phyloP scores from a whole-genome alignment of 2,888 invertebrate species.

The Halictus ligatus region DNA sequence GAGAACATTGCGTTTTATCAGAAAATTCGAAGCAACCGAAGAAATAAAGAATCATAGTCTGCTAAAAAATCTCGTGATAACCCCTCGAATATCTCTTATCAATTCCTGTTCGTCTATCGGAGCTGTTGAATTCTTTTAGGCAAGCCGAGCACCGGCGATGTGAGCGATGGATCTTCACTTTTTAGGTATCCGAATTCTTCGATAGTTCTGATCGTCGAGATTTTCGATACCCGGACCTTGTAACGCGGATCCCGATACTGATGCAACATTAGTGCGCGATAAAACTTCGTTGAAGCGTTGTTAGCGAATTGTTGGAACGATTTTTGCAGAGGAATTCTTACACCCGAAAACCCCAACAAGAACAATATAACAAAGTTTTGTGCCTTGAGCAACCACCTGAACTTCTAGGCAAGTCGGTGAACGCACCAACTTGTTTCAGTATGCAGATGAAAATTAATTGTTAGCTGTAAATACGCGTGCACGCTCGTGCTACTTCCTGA shows the following conservation, averaged over 20 bases:
- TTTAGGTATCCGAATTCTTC: constrained; percentile 3
- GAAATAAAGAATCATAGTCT: not conserved
- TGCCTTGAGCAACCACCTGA: not conserved
- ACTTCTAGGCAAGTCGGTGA: not conserved
- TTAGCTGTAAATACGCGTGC: not conserved
- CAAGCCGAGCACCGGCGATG: not conserved
- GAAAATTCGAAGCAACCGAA: not conserved
- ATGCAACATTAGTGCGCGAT: not conserved
- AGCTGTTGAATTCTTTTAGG: not conserved
- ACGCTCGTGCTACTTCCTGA: not conserved
- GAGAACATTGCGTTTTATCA: not conserved
- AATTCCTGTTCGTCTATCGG: not conserved
- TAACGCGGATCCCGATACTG: not conserved
- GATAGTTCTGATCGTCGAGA: not conserved
- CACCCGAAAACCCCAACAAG: not conserved
- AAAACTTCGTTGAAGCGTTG: not conserved
- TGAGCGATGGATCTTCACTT: constrained; percentile 9
- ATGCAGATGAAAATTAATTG: constrained; percentile 10
- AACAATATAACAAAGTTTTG: not conserved
- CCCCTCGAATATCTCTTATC: not conserved
- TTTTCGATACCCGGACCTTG: not conserved
- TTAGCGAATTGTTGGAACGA: not conserved
- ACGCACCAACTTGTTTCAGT: not conserved
- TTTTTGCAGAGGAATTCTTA: constrained; percentile 5
- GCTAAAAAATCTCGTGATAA: not conserved